These are phyloP conservation scores for Ptychoptera albimana DNA, from an alignment of 2,888 invertebrate species.

Conservation along the genomic window DNA sequence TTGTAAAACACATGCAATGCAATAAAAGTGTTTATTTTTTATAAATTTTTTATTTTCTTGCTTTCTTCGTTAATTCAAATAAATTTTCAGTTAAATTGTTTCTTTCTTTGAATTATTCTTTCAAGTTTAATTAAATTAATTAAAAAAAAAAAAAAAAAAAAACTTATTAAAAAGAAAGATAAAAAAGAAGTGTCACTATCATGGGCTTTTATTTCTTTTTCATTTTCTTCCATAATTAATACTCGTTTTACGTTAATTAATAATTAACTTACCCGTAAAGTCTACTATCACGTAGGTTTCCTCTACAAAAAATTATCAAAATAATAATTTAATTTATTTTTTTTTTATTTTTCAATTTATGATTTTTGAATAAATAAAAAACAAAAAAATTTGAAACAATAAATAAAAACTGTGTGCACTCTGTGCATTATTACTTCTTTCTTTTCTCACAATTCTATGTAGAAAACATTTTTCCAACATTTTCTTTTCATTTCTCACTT, in stretches of 20 bases:
- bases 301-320: conserved; percentile 35
- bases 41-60: too few species aligned
- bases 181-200: background rate
- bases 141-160: background rate
- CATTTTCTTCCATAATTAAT: background rate
- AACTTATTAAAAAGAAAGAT: background rate
- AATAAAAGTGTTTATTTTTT: too few species aligned
- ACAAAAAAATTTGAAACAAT: background rate
- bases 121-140: background rate
- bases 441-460: too few species aligned
- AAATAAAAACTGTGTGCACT: background rate
- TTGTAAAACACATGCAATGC: too few species aligned
- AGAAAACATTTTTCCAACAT: too few species aligned
- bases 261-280: conserved; percentile 53
- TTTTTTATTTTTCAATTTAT: background rate
- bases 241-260: background rate
- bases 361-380: background rate
- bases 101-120: background rate
- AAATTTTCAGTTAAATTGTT: too few species aligned
- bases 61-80: too few species aligned
- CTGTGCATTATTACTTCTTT: too few species aligned
- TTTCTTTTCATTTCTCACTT: too few species aligned
- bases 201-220: background rate
- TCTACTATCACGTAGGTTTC: conserved; percentile 81
- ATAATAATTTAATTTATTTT: too few species aligned